These are phyloP conservation scores for Drosophila affinis DNA, from an alignment of 2,888 invertebrate genomes.

Conservation along the genomic window DNA sequence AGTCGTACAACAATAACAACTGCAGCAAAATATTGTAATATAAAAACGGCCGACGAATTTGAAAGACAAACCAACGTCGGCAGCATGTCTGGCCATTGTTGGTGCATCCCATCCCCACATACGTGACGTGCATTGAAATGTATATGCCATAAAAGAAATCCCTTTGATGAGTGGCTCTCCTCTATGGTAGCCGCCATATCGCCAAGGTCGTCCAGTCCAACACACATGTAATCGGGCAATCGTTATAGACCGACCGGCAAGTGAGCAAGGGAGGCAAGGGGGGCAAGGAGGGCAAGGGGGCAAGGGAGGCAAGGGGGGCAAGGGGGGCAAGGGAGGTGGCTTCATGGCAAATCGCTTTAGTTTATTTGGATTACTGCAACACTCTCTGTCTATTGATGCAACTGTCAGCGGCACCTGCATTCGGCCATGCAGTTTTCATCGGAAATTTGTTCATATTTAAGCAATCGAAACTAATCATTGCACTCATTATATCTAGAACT, in stretches of 20 bases:
- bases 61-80: constrained; percentile 42
- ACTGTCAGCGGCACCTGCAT: constrained; percentile 32
- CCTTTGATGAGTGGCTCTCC: constrained; percentile 21
- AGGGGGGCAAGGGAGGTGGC: not conserved
- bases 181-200: constrained; percentile 58
- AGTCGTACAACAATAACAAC: constrained; percentile 48
- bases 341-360: not conserved
- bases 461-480: not conserved
- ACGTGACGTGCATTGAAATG: constrained; percentile 49
- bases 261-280: not conserved
- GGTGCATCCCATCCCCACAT: constrained; percentile 12
- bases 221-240: not conserved
- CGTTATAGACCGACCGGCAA: not conserved
- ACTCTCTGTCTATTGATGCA: constrained; percentile 7
- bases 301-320: not conserved
- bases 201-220: constrained; percentile 58
- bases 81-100: constrained; percentile 6
- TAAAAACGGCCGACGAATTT: constrained; percentile 36
- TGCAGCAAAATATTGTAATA: constrained; percentile 44
- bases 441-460: not conserved
- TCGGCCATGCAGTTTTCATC: not conserved
- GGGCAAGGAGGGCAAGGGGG: too few relatives aligned
- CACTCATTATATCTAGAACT: too few relatives aligned
- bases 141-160: constrained; percentile 3
- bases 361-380: constrained; percentile 11